Conservation (phyloP, 30 jellyfish, hydroid and myxozoan species). For the Aurelia coerulea region DNA sequence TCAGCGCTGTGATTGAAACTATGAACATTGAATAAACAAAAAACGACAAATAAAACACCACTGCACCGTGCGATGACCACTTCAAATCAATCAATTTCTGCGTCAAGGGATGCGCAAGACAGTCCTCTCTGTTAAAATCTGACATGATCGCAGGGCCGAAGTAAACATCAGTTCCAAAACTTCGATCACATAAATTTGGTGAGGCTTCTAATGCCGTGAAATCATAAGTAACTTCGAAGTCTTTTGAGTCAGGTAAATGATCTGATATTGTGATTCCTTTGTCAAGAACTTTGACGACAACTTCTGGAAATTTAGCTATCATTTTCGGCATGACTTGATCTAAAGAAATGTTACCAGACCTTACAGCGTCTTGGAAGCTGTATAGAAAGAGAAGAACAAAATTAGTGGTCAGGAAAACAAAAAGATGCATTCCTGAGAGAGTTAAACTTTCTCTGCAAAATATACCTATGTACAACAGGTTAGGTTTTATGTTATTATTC, state of each 20-base stretch:
- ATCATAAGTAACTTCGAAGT: conserved; percentile 19
- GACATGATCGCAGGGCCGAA: conserved; percentile 57
- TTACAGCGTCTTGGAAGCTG: conserved; percentile 18
- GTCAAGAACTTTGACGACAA: conserved; percentile 36
- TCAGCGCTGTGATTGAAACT: conserved; percentile 20
- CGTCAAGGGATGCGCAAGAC: conserved; percentile 50
- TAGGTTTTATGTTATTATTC: no score
- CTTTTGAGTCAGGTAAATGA: conserved; percentile 19
- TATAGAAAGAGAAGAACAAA: not conserved
- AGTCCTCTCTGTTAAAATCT: conserved; percentile 2
- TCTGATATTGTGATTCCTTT: conserved; percentile 24
- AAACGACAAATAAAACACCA: conserved; percentile 11
- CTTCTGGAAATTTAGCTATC: conserved; percentile 52
- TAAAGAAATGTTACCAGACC: not conserved
- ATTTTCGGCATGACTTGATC: conserved; percentile 30
- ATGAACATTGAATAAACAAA: conserved; percentile 20
- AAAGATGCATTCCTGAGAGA: no score
- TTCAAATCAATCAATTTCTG: conserved; percentile 27
- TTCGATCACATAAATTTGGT: not conserved
- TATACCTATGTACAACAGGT: no score
- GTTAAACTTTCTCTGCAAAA: no score
- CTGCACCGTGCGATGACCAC: conserved; percentile 42
- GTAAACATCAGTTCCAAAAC: conserved; percentile 25
- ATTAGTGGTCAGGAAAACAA: no score
- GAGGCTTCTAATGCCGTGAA: conserved; percentile 28